Conservation (phyloP, 1,140 invertebrate genomes). For the Drosophila guanche region DNA sequence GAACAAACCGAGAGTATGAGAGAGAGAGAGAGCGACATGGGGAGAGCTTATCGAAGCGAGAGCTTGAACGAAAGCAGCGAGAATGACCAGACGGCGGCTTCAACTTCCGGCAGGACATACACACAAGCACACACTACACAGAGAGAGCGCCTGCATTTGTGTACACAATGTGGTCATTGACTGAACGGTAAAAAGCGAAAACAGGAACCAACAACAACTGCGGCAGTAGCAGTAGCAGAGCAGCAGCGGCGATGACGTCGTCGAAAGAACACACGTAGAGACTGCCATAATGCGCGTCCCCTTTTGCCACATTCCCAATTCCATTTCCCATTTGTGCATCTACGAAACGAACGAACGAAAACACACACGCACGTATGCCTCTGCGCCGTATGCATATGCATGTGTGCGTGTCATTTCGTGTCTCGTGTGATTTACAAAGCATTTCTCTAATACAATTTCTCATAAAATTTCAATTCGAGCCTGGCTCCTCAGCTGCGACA, state of each 20-base stretch:
- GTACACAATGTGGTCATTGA: conserved; percentile 81
- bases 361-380: conserved; percentile 4
- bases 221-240: background rate
- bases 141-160: conserved; percentile 40
- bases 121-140: conserved; percentile 29
- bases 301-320: conserved; percentile 54
- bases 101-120: conserved; percentile 77
- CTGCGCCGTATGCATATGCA: conserved; percentile 7
- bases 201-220: conserved; percentile 66
- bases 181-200: conserved; percentile 82
- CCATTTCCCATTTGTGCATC: conserved; percentile 11
- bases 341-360: background rate
- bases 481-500: conserved; percentile 70
- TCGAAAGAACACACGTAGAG: conserved; percentile 70
- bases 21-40: conserved; percentile 13
- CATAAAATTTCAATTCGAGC: conserved; percentile 77
- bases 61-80: conserved; percentile 68
- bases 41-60: conserved; percentile 37
- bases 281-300: conserved; percentile 78
- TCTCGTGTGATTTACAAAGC: conserved; percentile 71
- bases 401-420: conserved; percentile 28
- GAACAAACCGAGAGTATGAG: conserved; percentile 19
- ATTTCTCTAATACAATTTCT: conserved; percentile 80
- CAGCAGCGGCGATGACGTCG: conserved; percentile 68
- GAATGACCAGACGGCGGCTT: conserved; percentile 75